Percentiles rank a stretch among this genome's conserved stretches.
Evolutionary conservation across 1,140 invertebrate genomes (phyloP).

Genomic region (Tachypleus tridentatus): DNA sequence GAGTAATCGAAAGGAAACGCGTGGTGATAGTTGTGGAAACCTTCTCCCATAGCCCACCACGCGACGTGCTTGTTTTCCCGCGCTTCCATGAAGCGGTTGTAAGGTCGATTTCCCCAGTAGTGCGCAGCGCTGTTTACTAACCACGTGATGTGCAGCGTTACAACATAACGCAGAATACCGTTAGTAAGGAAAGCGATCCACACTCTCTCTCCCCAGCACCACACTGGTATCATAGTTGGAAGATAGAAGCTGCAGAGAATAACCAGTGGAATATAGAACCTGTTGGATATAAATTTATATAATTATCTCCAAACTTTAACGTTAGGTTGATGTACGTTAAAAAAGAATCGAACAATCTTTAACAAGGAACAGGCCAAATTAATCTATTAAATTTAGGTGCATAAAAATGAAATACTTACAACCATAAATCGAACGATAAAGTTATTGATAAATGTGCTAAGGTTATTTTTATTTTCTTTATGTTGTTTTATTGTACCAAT

Average conservation of each 20-base stretch:
- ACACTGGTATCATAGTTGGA: conserved; percentile 38
- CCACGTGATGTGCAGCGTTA: conserved; percentile 34
- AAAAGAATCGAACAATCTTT: too few species aligned
- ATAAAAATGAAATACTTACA: too few species aligned
- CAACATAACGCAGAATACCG: conserved; percentile 36
- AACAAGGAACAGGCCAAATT: too few species aligned
- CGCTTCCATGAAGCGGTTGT: conserved; percentile 38
- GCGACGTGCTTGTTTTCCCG: conserved; percentile 35
- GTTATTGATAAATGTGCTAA: too few species aligned
- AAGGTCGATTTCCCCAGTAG: conserved; percentile 35
- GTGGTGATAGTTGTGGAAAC: conserved; percentile 46
- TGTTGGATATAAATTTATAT: background rate
- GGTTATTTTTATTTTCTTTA: too few species aligned
- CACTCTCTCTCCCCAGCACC: conserved; percentile 38
- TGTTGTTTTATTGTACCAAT: too few species aligned
- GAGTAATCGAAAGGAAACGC: conserved; percentile 42
- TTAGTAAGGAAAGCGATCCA: conserved; percentile 35
- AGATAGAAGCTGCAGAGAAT: conserved; percentile 37
- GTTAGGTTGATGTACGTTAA: too few species aligned
- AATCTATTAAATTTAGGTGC: too few species aligned
- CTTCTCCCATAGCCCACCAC: conserved; percentile 38
- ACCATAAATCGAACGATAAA: too few species aligned
- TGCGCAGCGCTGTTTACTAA: conserved; percentile 43
- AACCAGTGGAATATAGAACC: conserved; percentile 33
- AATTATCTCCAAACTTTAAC: too few species aligned